Conservation (phyloP, 2,888 invertebrate species). For the Meta bourneti region DNA sequence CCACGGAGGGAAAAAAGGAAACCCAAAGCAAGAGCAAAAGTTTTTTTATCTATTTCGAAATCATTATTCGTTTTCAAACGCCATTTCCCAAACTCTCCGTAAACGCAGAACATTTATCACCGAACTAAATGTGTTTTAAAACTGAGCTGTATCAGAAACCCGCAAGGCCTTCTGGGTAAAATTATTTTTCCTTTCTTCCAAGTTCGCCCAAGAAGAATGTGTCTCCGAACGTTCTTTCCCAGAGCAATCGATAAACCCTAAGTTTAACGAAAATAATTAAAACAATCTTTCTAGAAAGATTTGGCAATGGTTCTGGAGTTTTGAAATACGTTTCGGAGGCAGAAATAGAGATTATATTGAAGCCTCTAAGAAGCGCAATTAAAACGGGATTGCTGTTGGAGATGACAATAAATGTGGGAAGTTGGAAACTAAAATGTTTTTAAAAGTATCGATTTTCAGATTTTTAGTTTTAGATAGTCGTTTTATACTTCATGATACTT, state of each 20-base stretch:
- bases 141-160: slow-evolving; percentile 42
- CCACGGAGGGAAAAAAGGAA: slow-evolving; percentile 14
- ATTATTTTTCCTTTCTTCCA: background rate
- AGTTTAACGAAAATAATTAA: background rate
- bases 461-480: too few species aligned
- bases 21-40: background rate
- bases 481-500: too few species aligned
- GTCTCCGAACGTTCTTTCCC: background rate
- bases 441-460: too few species aligned
- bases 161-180: background rate
- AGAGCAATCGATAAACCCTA: background rate
- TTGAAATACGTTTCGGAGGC: background rate
- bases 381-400: background rate
- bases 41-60: slow-evolving; percentile 51
- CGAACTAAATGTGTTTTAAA: slow-evolving; percentile 60
- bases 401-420: background rate
- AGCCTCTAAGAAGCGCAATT: background rate
- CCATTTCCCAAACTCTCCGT: slow-evolving; percentile 19
- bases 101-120: slow-evolving; percentile 56
- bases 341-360: background rate
- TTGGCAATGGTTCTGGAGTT: background rate
- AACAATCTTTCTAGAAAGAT: background rate
- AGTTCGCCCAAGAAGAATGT: too few species aligned
- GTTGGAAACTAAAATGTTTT: too few species aligned
- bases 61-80: slow-evolving; percentile 57